Conservation (phyloP, 2,888 invertebrate species). For the Drosophila tanythrix region DNA sequence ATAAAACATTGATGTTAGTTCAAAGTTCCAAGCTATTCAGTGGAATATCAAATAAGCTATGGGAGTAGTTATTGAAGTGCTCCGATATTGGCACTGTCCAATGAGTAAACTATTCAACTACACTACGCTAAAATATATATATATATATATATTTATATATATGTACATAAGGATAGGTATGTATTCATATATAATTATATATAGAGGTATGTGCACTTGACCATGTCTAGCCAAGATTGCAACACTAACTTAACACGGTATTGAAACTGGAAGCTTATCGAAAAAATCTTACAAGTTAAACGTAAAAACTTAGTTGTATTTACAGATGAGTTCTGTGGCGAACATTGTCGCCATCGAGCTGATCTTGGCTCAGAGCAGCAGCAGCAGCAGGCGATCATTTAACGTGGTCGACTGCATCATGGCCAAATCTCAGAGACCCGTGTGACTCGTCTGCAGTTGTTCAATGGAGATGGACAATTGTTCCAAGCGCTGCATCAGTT, state of each 20-base stretch:
- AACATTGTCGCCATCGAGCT: slow-evolving; percentile 3
- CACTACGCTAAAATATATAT: slow-evolving; percentile 24
- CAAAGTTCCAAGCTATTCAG: slow-evolving; percentile 51
- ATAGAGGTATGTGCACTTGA: slow-evolving; percentile 29
- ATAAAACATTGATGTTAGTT: slow-evolving; percentile 41
- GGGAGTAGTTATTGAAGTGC: slow-evolving; percentile 7
- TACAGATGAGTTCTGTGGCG: slow-evolving; percentile 60
- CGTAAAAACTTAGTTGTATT: slow-evolving; percentile 49
- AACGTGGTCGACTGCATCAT: slow-evolving; percentile 40
- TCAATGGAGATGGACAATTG: slow-evolving; percentile 94
- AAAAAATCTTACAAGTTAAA: slow-evolving; percentile 51
- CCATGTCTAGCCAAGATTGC: slow-evolving; percentile 29
- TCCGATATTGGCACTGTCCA: slow-evolving; percentile 41
- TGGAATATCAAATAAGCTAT: slow-evolving; percentile 6
- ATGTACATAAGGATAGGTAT: neutral
- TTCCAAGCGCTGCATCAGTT: slow-evolving; percentile 90
- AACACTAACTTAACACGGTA: slow-evolving; percentile 42
- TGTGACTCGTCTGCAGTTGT: slow-evolving; percentile 88
- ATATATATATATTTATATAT: neutral
- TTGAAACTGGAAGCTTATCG: slow-evolving; percentile 62
- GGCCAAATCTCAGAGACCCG: slow-evolving; percentile 83
- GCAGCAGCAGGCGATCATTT: slow-evolving; percentile 58
- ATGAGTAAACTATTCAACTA: slow-evolving; percentile 25
- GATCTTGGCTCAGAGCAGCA: slow-evolving; percentile 59
- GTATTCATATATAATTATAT: slow-evolving; percentile 12